Conservation (phyloP, 2,113 vertebrate species). For the Malaclemys terrapin region DNA sequence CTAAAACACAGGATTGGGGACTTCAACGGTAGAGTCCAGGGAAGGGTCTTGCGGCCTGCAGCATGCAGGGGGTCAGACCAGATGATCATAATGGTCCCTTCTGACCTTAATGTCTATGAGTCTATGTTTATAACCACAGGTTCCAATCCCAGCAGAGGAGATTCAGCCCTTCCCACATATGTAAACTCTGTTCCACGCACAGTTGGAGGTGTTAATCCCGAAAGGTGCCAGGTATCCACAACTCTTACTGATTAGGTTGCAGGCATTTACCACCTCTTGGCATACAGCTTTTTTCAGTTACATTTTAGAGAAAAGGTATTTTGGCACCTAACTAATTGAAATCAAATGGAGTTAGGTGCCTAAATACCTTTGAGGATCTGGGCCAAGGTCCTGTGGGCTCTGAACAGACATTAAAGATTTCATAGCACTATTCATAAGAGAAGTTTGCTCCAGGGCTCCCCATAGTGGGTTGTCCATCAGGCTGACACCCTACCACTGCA, state of each 20-base stretch:
- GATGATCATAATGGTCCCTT: too few relatives aligned
- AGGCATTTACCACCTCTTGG: accelerated
- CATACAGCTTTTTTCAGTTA: accelerated
- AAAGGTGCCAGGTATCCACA: not conserved
- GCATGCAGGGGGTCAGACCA: too few relatives aligned
- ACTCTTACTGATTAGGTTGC: accelerated
- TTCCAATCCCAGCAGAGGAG: not conserved
- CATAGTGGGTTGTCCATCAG: not conserved
- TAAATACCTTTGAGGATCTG: not conserved
- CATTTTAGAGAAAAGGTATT: not conserved
- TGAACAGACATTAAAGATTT: not conserved
- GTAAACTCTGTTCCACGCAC: not conserved
- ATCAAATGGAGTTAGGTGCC: not conserved
- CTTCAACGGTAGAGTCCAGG: too few relatives aligned
- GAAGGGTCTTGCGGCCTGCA: too few relatives aligned
- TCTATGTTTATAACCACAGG: not conserved
- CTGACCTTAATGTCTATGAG: too few relatives aligned
- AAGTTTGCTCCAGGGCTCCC: not conserved
- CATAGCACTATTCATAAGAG: not conserved
- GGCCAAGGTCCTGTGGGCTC: not conserved
- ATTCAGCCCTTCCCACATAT: not conserved
- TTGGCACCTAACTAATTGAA: not conserved
- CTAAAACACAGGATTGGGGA: too few relatives aligned
- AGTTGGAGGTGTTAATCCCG: not conserved
- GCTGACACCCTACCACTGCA: not conserved